Evolutionary conservation across 35 echinoderm and acorn worm species (phyloP).

Genomic region (Eucidaris tribuloides): DNA sequence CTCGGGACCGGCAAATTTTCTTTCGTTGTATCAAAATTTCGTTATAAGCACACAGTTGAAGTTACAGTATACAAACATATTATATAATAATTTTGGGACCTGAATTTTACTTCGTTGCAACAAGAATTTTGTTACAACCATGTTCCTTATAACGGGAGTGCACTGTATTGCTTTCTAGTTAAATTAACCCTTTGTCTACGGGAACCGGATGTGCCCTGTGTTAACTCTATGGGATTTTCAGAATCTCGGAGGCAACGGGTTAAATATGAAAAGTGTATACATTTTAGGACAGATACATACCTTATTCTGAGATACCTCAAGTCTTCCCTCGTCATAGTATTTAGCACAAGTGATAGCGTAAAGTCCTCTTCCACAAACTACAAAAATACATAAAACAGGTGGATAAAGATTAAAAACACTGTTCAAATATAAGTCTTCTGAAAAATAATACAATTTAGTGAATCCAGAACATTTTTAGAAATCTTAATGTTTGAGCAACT

Average conservation of each 20-base stretch:
- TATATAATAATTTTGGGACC: too few relatives aligned
- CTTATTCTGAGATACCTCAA: slow-evolving; percentile 44
- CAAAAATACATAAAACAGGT: background rate
- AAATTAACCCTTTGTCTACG: too few relatives aligned
- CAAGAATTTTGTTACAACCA: too few relatives aligned
- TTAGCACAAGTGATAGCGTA: slow-evolving; percentile 29
- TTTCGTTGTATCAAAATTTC: too few relatives aligned
- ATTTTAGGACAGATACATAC: background rate
- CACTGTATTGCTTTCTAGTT: too few relatives aligned
- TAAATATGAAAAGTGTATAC: background rate
- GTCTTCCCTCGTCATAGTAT: slow-evolving; percentile 54
- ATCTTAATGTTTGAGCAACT: background rate
- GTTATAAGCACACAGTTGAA: too few relatives aligned
- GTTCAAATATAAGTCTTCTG: background rate
- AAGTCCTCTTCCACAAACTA: slow-evolving; percentile 58
- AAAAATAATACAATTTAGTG: background rate
- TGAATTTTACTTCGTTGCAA: too few relatives aligned
- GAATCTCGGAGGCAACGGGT: background rate
- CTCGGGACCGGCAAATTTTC: too few relatives aligned
- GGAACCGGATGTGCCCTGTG: background rate
- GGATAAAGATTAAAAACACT: background rate
- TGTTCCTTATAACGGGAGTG: too few relatives aligned
- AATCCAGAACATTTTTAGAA: background rate
- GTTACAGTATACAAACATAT: too few relatives aligned
- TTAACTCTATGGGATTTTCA: background rate